phyloP scores from a whole-genome alignment of 2,113 vertebrate species.

The Eublepharis macularius region DNA sequence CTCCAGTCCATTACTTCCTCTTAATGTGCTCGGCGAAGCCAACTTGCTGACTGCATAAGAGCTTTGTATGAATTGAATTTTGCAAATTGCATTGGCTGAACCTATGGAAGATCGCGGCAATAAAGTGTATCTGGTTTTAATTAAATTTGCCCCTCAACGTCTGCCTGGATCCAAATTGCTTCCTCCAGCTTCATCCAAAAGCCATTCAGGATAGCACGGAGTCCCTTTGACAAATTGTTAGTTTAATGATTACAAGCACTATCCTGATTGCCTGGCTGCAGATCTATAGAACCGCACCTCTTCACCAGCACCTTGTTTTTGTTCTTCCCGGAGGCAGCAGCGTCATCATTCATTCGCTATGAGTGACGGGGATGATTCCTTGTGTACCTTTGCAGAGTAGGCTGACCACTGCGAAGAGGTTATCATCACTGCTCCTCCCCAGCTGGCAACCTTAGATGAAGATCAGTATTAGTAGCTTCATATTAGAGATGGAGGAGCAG shows the following conservation, averaged over 20 bases:
- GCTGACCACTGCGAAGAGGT: background rate
- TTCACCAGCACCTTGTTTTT: constrained; percentile 41
- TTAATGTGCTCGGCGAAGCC: background rate
- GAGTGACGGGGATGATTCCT: background rate
- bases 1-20: background rate
- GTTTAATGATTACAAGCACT: constrained; percentile 47
- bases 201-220: constrained; percentile 39
- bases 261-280: constrained; percentile 53
- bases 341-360: constrained; percentile 47
- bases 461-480: too few relatives aligned
- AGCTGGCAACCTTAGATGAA: too few relatives aligned
- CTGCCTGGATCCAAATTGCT: constrained; percentile 49
- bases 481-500: too few relatives aligned
- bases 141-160: constrained; percentile 31
- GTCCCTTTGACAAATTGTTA: constrained; percentile 34
- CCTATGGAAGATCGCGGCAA: constrained; percentile 1
- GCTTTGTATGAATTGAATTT: constrained; percentile 20
- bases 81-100: constrained; percentile 32
- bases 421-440: background rate
- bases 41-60: constrained; percentile 20
- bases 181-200: constrained; percentile 47
- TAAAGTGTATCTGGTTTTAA: constrained; percentile 41
- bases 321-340: constrained; percentile 36
- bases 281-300: background rate
- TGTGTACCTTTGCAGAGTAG: background rate